phyloP scores from a whole-genome alignment of 2,888 invertebrate species.

The Doris montereyensis region DNA sequence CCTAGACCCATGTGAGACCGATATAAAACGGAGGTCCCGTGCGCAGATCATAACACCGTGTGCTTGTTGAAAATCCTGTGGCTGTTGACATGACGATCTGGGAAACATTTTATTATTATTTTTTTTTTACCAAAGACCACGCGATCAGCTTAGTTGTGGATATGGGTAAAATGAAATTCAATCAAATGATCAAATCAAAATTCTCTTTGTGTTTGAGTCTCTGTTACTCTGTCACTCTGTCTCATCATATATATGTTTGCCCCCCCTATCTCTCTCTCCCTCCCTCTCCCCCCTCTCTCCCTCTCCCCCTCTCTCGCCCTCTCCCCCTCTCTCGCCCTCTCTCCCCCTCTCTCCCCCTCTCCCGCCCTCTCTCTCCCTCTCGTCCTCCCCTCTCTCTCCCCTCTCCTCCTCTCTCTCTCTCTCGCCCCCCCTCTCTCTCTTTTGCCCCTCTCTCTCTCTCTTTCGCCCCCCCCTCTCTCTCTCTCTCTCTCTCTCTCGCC shows the following conservation, averaged over 20 bases:
- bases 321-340: not conserved
- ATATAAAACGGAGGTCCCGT: no score
- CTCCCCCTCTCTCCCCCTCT: not conserved
- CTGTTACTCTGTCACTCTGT: not conserved
- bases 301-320: not conserved
- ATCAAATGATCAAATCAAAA: no score
- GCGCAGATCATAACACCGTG: no score
- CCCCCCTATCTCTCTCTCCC: no score
- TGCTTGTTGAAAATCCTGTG: no score
- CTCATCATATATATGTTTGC: not conserved
- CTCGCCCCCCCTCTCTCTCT: not conserved
- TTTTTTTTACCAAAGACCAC: no score
- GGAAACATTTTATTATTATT: no score
- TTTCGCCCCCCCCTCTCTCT: not conserved
- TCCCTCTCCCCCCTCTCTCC: not conserved
- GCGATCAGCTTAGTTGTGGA: no score
- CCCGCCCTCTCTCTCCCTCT: not conserved
- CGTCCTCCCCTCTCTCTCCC: not conserved
- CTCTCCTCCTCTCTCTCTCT: not conserved
- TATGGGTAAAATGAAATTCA: no score
- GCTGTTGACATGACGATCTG: no score
- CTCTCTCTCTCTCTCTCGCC: not conserved
- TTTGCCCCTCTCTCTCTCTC: slow-evolving; percentile 21
- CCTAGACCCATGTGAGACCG: no score
- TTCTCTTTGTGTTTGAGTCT: not conserved